Evolutionary conservation across 37 sponge, comb jelly and placozoan species (phyloP).

Genomic region (Chondrosia reniformis): DNA sequence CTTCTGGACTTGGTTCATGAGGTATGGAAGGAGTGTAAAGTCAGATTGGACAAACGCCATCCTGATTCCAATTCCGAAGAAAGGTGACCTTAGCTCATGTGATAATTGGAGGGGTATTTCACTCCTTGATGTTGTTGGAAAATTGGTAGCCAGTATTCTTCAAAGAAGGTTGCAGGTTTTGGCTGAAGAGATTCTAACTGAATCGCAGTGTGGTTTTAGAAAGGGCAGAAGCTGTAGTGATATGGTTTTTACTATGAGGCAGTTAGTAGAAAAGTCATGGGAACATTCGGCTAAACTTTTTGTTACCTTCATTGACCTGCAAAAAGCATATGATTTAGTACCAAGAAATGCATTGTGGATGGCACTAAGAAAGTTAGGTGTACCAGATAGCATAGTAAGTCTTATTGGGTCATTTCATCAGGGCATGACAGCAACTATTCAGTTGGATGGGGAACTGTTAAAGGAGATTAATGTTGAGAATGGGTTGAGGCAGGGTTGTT

Average conservation of each 20-base stretch:
- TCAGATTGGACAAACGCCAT: constrained; percentile 3
- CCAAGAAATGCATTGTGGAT: constrained; percentile 16
- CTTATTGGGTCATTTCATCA: too few species aligned
- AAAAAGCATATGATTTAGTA: constrained; percentile 3
- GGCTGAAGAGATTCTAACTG: neutral
- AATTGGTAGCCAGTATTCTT: neutral
- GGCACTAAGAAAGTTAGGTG: too few species aligned
- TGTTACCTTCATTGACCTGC: constrained; percentile 1
- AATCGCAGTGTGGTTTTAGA: constrained; percentile 17
- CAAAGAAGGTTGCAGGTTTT: neutral
- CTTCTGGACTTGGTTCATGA: constrained; percentile 5
- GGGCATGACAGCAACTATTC: too few species aligned
- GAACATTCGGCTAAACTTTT: constrained; percentile 6
- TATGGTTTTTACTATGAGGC: constrained; percentile 11
- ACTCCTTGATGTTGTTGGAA: constrained; percentile 9
- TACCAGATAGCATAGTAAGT: too few species aligned
- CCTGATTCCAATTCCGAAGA: constrained; percentile 13
- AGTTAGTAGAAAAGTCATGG: constrained; percentile 14
- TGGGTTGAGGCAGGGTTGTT: too few species aligned
- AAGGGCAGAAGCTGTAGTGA: constrained; percentile 7
- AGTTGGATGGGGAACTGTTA: too few species aligned
- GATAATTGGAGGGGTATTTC: constrained; percentile 11
- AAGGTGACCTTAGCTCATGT: constrained; percentile 19
- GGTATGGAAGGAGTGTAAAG: constrained; percentile 13
- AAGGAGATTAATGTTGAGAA: too few species aligned